A percentile compares a stretch with the other conserved stretches of the same genome.
phyloP scores from a whole-genome alignment of 2,797 vertebrate species.

The Pteronotus mesoamericanus region DNA sequence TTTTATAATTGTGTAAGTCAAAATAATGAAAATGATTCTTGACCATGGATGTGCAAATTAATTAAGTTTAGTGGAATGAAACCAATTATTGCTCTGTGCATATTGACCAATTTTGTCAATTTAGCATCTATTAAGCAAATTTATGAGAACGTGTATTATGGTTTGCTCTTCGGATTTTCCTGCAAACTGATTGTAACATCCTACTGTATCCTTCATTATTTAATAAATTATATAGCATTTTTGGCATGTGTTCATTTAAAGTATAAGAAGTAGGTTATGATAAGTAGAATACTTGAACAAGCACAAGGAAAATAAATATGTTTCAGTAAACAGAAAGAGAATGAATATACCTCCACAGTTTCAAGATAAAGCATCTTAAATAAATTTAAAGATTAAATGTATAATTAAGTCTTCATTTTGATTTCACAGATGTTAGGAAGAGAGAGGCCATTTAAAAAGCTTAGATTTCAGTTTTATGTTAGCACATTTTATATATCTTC shows the following conservation, averaged over 20 bases:
- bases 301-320: background rate
- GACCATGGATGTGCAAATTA: background rate
- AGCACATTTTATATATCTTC: conserved; percentile 1
- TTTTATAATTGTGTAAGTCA: background rate
- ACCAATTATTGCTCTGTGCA: background rate
- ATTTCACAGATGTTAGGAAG: background rate
- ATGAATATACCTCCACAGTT: background rate
- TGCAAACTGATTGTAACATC: background rate
- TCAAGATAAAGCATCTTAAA: conserved; percentile 28
- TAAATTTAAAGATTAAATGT: background rate
- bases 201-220: background rate
- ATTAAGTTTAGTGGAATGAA: background rate
- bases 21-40: background rate
- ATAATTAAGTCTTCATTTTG: conserved; percentile 21
- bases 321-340: background rate
- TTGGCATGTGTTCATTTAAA: background rate
- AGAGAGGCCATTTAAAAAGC: background rate
- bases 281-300: background rate
- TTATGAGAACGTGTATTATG: background rate
- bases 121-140: background rate
- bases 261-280: background rate
- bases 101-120: background rate
- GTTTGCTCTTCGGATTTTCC: background rate
- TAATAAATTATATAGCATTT: background rate
- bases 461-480: background rate